These are phyloP conservation scores for Drosophila micromelanica DNA, from an alignment of 1,140 invertebrate species.

Conservation along the genomic window DNA sequence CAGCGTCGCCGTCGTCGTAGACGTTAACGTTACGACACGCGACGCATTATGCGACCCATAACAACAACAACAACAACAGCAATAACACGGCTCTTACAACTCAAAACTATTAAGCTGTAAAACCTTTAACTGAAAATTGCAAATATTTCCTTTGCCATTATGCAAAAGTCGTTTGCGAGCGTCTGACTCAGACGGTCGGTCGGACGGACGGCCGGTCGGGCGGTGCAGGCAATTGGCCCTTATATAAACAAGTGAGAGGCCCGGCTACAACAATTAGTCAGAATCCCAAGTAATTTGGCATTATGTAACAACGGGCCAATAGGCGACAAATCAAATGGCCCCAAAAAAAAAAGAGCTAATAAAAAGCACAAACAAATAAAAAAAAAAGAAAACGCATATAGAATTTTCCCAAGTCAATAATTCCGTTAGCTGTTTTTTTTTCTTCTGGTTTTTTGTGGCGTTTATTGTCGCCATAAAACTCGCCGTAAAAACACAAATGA, in stretches of 20 bases:
- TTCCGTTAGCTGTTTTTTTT: conserved; percentile 31
- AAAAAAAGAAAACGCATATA: neutral
- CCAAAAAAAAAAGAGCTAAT: too few species aligned
- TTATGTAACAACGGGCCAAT: conserved; percentile 2
- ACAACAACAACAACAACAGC: conserved; percentile 25
- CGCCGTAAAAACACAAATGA: conserved; percentile 56
- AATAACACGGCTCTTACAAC: conserved; percentile 12
- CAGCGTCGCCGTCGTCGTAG: conserved; percentile 34
- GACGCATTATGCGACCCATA: conserved; percentile 63
- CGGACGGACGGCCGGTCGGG: too few species aligned
- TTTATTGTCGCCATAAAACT: conserved; percentile 66
- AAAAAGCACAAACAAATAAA: neutral
- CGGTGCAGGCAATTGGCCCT: conserved; percentile 10
- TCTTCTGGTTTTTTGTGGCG: conserved; percentile 35
- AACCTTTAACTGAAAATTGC: conserved; percentile 46
- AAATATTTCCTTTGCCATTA: conserved; percentile 46
- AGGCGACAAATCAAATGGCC: conserved; percentile 20
- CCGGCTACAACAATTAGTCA: conserved; percentile 35
- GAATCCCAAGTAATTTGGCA: conserved; percentile 24
- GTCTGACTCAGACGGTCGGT: too few species aligned
- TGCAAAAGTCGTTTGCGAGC: conserved; percentile 10
- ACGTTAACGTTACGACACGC: conserved; percentile 64
- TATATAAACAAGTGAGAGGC: conserved; percentile 23
- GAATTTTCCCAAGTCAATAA: conserved; percentile 33
- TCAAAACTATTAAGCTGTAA: conserved; percentile 37